Base-by-base conservation (phyloP, 2,888 invertebrate genomes). In the Papilio demoleus region DNA sequence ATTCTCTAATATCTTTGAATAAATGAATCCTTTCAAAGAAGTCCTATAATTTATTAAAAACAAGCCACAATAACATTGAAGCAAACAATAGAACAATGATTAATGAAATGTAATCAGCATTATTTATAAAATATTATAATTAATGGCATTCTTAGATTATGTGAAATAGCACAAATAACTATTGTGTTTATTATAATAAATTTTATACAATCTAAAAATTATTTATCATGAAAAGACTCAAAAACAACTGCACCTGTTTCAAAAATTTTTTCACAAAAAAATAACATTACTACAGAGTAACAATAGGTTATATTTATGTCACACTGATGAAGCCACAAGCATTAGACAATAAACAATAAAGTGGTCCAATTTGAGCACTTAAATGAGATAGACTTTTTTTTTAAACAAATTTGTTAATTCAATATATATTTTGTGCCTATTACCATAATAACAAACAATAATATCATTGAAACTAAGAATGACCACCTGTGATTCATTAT, bases 401-500 rank as follows among this genome's bases (percentile, higher is more conserved):
- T 11, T 47, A 11, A 11, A 47, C 14, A 9, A 11, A 6, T 5
- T 4, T 2, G 19, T 9, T 19, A 9, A 34, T 31, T 4, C 31
- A 31, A 31, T 31, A 31, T 3, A 4, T 31, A 4, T 31, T 31
- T 31, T 31, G 31, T 31, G 31, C 31, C 31, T 6, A 31, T 4
- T 31, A 31, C 3, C 31, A 31, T 4, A 31, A 31, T 3, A 31
- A 6, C 3, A 3, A 31, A 31, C 6, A 31, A 31, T 4, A 6
- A 6, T 50, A 50, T 22, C n/a, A n/a, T 22, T 24, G 14, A 50
- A 22, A 50, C 22, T 50, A 24, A 50, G 22, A 50, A 47, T 24
- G 2, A 47, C 8, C 24, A 42, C 6, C 19, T 42, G 31, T 65
- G 65, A 65, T 19, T 65, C 65, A 65, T 42, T 19, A 38, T 3